Percentiles rank a stretch among this genome's conserved stretches.
Conservation (phyloP, 2,888 invertebrate genomes). For the Coelogynopora nodosa region DNA sequence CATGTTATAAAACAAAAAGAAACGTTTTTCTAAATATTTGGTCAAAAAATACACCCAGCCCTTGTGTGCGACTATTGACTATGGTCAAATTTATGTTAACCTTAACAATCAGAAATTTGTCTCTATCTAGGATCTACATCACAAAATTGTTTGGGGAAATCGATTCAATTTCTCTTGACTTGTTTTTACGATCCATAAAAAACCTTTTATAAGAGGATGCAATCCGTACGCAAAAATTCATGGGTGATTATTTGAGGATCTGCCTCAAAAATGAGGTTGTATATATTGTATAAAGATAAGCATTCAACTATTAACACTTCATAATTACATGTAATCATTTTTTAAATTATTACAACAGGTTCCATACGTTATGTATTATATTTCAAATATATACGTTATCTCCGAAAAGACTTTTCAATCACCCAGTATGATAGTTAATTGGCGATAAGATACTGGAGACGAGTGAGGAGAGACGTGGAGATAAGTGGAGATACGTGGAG, state of each 20-base stretch:
- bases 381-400: background rate
- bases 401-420: background rate
- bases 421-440: no score
- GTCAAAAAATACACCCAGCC: no score
- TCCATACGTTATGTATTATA: background rate
- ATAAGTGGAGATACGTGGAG: no score
- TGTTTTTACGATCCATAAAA: slow-evolving; percentile 3
- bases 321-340: background rate
- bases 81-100: slow-evolving; percentile 23
- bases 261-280: background rate
- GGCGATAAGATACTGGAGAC: no score
- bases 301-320: no score
- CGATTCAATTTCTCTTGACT: background rate
- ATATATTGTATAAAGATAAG: no score
- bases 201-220: slow-evolving; percentile 13
- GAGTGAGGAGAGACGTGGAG: no score
- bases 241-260: background rate
- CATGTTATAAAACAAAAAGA: no score
- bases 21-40: no score
- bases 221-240: background rate
- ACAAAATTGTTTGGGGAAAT: slow-evolving; percentile 2
- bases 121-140: background rate
- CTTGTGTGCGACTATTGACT: slow-evolving; percentile 4
- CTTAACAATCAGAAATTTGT: slow-evolving; percentile 14
- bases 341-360: background rate